Percentiles rank a stretch among this genome's conserved stretches.
phyloP scores from a whole-genome alignment of 2,797 vertebrate species.

The Muscicapa striata region DNA sequence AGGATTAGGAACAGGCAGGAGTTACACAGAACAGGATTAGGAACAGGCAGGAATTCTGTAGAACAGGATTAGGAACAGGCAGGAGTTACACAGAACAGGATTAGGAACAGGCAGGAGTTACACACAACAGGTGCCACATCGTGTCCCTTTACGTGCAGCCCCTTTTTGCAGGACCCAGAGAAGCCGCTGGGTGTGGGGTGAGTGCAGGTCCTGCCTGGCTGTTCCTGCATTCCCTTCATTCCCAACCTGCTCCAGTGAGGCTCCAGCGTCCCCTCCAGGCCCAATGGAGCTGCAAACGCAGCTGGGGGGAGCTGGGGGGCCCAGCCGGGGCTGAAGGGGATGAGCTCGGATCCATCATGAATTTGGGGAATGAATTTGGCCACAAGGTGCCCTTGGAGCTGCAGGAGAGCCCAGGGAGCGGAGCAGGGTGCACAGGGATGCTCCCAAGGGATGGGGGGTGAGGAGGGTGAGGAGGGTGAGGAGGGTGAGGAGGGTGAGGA shows the following conservation, averaged over 20 bases:
- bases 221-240: background rate
- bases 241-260: background rate
- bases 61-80: too few species aligned
- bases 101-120: too few species aligned
- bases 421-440: accelerated
- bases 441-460: background rate
- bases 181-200: background rate
- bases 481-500: too few species aligned
- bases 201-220: background rate
- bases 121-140: background rate
- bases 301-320: background rate
- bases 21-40: too few species aligned
- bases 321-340: background rate
- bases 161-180: background rate
- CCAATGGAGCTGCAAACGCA: accelerated
- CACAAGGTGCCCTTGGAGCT: background rate
- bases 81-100: background rate
- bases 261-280: background rate
- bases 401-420: background rate
- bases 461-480: too few species aligned
- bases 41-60: too few species aligned
- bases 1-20: too few species aligned
- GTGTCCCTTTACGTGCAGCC: background rate
- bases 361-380: background rate
- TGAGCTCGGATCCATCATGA: background rate